phyloP scores from a whole-genome alignment of 2,113 vertebrate species.

The Amphilophus citrinellus region DNA sequence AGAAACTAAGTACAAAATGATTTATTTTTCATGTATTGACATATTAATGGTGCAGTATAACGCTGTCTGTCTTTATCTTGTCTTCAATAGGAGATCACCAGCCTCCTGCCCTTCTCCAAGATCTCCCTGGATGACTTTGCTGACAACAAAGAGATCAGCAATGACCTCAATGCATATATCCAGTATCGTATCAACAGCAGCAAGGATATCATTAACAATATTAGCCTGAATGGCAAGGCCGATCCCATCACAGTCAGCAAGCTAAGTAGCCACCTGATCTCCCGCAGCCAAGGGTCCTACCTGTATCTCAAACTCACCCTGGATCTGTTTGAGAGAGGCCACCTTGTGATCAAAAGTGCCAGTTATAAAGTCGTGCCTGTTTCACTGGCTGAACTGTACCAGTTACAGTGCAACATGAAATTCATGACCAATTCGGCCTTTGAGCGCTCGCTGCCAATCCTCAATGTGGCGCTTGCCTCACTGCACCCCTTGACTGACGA shows the following conservation, averaged over 20 bases:
- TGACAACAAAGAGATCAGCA: constrained; percentile 90
- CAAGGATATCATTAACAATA: constrained; percentile 94
- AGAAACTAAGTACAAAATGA: not conserved
- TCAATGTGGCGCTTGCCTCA: constrained; percentile 93
- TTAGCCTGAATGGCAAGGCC: constrained; percentile 93
- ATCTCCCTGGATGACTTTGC: constrained; percentile 92
- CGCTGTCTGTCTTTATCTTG: not conserved
- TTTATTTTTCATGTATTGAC: not conserved
- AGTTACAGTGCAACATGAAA: constrained; percentile 99
- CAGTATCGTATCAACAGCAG: constrained; percentile 91
- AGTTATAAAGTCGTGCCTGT: constrained; percentile 99
- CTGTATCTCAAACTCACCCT: constrained; percentile 97
- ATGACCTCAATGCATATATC: constrained; percentile 93
- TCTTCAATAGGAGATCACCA: constrained; percentile 87
- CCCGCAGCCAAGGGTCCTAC: constrained; percentile 95
- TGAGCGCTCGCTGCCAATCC: constrained; percentile 90
- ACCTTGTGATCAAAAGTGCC: constrained; percentile 96
- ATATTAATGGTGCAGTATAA: not conserved
- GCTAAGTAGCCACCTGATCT: constrained; percentile 94
- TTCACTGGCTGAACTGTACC: constrained; percentile 94
- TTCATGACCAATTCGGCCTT: constrained; percentile 96
- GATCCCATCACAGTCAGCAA: constrained; percentile 89
- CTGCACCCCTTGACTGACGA: constrained; percentile 98
- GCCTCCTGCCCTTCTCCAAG: constrained; percentile 85
- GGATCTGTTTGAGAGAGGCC: constrained; percentile 95